A percentile compares a stretch with the other conserved stretches of the same genome.
These are phyloP conservation scores for Chydorus sphaericus DNA, from an alignment of 2,888 invertebrate species.

Conservation along the genomic window DNA sequence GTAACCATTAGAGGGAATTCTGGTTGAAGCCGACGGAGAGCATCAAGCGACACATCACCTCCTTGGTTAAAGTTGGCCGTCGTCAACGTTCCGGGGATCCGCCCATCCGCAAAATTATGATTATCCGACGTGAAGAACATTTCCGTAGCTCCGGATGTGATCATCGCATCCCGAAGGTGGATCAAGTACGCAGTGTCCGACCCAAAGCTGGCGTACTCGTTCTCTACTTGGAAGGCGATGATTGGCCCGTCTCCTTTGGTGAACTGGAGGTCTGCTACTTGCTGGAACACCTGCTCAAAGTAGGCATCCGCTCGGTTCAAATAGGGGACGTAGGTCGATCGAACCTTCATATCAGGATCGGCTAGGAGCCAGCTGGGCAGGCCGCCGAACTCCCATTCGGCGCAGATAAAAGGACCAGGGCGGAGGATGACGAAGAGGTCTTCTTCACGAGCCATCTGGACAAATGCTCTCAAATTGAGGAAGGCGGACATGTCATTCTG, in stretches of 20 bases:
- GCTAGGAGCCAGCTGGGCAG: constrained; percentile 37
- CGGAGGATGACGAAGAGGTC: constrained; percentile 36
- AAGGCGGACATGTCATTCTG: constrained; percentile 25
- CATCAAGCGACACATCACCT: constrained; percentile 31
- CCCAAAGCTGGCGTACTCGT: constrained; percentile 37
- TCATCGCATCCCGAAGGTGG: constrained; percentile 29
- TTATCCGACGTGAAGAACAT: constrained; percentile 38
- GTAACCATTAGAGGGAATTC: constrained; percentile 39
- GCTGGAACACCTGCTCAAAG: constrained; percentile 30
- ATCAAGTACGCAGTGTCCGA: constrained; percentile 30
- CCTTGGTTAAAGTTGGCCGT: constrained; percentile 39
- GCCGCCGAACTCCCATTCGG: constrained; percentile 39
- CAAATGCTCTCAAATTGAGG: constrained; percentile 27
- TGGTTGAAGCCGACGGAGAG: constrained; percentile 32
- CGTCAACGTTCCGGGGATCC: constrained; percentile 22
- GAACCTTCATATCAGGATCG: constrained; percentile 35
- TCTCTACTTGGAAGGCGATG: constrained; percentile 36
- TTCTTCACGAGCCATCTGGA: constrained; percentile 34
- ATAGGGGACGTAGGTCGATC: constrained; percentile 31
- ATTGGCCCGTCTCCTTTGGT: constrained; percentile 34
- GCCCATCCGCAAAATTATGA: constrained; percentile 5
- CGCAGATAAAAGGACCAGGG: constrained; percentile 40
- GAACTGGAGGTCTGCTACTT: constrained; percentile 32
- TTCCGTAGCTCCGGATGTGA: constrained; percentile 31
- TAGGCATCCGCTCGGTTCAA: constrained; percentile 30